phyloP scores from a whole-genome alignment of 2,888 invertebrate genomes.

The Tanypteryx hageni region DNA sequence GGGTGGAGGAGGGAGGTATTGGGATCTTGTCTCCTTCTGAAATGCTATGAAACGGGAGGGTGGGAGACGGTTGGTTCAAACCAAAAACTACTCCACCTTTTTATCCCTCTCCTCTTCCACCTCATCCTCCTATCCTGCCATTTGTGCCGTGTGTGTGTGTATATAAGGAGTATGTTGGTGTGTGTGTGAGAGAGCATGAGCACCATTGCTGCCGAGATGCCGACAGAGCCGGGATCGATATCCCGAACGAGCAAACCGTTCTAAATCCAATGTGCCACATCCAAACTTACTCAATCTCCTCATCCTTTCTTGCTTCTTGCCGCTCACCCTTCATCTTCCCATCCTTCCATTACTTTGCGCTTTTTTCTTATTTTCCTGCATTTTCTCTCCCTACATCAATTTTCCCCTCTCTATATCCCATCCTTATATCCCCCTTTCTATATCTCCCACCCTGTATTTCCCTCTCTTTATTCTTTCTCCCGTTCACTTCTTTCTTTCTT shows the following conservation, averaged over 20 bases:
- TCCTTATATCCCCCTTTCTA: not conserved
- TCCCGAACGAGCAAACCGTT: not conserved
- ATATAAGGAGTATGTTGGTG: no score
- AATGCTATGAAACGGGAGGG: not conserved
- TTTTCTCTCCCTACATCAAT: no score
- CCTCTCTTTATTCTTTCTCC: not conserved
- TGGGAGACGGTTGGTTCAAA: not conserved
- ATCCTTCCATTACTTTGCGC: no score
- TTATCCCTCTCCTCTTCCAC: not conserved
- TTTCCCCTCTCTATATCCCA: not conserved
- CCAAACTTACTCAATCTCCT: not conserved
- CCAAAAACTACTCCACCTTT: not conserved
- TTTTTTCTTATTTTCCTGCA: no score
- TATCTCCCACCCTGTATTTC: not conserved
- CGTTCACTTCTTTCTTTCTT: slow-evolving; percentile 1
- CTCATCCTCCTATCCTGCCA: not conserved
- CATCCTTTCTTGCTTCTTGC: not conserved
- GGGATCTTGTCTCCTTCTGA: no score
- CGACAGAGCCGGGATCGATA: not conserved
- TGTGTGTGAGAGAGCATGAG: not conserved
- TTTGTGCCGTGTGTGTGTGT: not conserved
- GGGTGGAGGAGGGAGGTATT: not conserved
- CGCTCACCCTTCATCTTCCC: not conserved
- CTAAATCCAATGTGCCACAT: not conserved
- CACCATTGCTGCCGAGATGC: not conserved